These are phyloP conservation scores for Drosophila subquinaria DNA, from an alignment of 2,888 invertebrate genomes.

Conservation along the genomic window DNA sequence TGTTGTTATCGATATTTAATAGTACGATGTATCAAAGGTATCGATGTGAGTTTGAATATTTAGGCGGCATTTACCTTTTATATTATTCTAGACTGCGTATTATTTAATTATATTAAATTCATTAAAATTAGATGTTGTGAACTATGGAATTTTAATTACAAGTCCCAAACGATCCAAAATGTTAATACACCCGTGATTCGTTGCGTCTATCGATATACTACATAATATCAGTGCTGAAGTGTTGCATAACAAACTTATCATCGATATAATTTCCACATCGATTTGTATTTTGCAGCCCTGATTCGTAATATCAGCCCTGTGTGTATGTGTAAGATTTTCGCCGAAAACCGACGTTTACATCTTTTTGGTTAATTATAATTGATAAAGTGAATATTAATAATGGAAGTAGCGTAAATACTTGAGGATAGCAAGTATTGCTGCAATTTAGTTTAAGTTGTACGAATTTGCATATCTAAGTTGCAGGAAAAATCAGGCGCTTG, in stretches of 20 bases:
- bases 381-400: constrained; percentile 13
- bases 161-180: background rate
- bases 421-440: constrained; percentile 11
- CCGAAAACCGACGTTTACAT: constrained; percentile 36
- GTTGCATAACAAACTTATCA: background rate
- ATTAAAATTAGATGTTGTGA: background rate
- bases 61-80: background rate
- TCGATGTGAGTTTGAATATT: background rate
- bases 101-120: background rate
- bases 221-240: background rate
- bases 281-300: constrained; percentile 7
- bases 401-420: constrained; percentile 34
- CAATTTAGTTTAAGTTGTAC: background rate
- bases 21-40: background rate
- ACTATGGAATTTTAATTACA: background rate
- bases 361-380: constrained; percentile 16
- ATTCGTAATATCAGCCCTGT: constrained; percentile 41
- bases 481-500: constrained; percentile 9
- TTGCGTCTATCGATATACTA: background rate
- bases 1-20: constrained; percentile 22
- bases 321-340: constrained; percentile 51
- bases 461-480: background rate
- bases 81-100: background rate
- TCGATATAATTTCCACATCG: constrained; percentile 3
- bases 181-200: background rate